These are phyloP conservation scores for Myotis lucifugus DNA, from an alignment of 2,113 vertebrate species.

Conservation along the genomic window DNA sequence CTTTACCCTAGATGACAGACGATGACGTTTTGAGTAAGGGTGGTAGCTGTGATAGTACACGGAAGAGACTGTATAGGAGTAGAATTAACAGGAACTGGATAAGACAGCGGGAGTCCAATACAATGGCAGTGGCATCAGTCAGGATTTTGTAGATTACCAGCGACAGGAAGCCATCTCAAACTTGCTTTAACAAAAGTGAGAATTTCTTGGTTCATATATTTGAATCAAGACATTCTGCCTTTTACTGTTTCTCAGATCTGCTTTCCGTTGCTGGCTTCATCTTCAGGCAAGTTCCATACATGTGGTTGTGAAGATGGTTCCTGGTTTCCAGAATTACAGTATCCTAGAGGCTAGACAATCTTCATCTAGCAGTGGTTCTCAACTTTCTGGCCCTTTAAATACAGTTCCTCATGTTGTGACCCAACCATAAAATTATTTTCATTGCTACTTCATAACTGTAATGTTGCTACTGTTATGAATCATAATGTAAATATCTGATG, in stretches of 20 bases:
- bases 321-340: not conserved
- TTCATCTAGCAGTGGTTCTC: not conserved
- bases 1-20: constrained; percentile 19
- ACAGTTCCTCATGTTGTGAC: too few relatives aligned
- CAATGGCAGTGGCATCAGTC: not conserved
- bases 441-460: too few relatives aligned
- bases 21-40: not conserved
- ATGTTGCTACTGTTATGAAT: too few relatives aligned
- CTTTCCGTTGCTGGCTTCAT: not conserved
- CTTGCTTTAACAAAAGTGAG: constrained; percentile 43
- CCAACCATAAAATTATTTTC: too few relatives aligned
- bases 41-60: not conserved
- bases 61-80: not conserved
- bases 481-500: too few relatives aligned
- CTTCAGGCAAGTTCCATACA: not conserved
- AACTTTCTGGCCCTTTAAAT: too few relatives aligned
- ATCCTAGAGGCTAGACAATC: not conserved
- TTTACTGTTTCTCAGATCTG: constrained; percentile 27
- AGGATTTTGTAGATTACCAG: constrained; percentile 17
- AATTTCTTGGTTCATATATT: constrained; percentile 36
- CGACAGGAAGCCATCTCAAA: constrained; percentile 50
- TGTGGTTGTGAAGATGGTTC: not conserved
- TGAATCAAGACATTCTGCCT: constrained; percentile 8
- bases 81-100: constrained; percentile 25
- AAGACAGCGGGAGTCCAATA: constrained; percentile 48